Evolutionary conservation across 2,888 invertebrate species (phyloP).

Genomic region (Yponomeuta plumbellus): DNA sequence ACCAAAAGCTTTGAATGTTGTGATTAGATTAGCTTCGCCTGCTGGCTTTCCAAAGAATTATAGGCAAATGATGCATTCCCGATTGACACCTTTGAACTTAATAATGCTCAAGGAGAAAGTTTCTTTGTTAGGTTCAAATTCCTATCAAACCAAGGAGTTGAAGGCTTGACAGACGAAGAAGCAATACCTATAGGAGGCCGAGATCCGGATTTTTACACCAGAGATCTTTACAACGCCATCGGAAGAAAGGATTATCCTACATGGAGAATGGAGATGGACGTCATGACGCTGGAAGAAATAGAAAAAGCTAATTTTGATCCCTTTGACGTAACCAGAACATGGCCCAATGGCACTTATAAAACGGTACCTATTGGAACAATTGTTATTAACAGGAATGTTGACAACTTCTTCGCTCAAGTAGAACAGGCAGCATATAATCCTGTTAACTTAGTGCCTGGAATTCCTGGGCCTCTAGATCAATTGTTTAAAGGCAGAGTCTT

Average conservation of each 20-base stretch:
- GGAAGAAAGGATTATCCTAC: conserved; percentile 79
- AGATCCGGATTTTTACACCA: conserved; percentile 89
- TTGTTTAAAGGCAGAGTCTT: conserved; percentile 87
- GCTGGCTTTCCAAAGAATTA: conserved; percentile 93
- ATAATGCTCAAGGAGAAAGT: conserved; percentile 82
- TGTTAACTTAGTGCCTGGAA: conserved; percentile 87
- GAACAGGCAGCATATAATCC: conserved; percentile 91
- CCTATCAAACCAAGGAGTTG: conserved; percentile 91
- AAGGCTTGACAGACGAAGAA: conserved; percentile 79
- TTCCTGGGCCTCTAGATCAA: conserved; percentile 89
- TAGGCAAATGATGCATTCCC: conserved; percentile 93
- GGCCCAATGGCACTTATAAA: conserved; percentile 87
- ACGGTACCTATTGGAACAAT: conserved; percentile 87
- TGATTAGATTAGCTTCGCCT: conserved; percentile 87
- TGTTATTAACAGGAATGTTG: conserved; percentile 87
- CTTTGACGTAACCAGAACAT: conserved; percentile 91
- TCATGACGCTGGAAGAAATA: conserved; percentile 87
- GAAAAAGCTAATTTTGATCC: conserved; percentile 85
- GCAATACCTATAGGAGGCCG: conserved; percentile 79
- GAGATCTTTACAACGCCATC: conserved; percentile 93
- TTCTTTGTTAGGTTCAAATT: conserved; percentile 92
- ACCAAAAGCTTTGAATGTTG: conserved; percentile 87
- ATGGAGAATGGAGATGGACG: conserved; percentile 85
- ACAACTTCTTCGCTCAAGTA: conserved; percentile 89
- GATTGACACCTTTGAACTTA: conserved; percentile 91